These are phyloP conservation scores for Meloidogyne floridensis DNA, from an alignment of 1,140 invertebrate species.

Conservation along the genomic window DNA sequence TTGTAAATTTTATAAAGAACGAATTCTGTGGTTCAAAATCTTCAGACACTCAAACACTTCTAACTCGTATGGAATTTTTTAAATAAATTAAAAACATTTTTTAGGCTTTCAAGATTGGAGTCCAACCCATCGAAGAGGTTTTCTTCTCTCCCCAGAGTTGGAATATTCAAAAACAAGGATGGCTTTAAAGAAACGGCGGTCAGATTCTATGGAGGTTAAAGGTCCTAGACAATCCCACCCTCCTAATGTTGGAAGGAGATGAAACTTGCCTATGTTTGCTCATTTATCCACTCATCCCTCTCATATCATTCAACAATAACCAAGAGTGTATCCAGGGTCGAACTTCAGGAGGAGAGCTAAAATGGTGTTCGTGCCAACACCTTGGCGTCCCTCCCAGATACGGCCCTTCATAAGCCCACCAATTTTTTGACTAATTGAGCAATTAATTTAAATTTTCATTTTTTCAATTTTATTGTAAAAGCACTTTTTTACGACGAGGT, in stretches of 20 bases:
- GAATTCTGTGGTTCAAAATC: background rate
- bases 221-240: background rate
- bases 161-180: background rate
- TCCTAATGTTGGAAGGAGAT: background rate
- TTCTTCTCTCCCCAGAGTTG: conserved; percentile 22
- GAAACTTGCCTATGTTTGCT: background rate
- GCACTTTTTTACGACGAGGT: too few species aligned
- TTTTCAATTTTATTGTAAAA: too few species aligned
- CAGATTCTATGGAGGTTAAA: background rate
- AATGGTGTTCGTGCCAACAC: too few species aligned
- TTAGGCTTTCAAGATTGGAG: background rate
- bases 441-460: too few species aligned
- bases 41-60: background rate
- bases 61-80: background rate
- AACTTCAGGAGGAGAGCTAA: too few species aligned
- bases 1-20: background rate
- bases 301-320: too few species aligned
- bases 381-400: too few species aligned
- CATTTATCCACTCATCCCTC: background rate
- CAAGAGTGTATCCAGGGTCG: too few species aligned
- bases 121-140: background rate
- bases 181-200: background rate
- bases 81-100: background rate
- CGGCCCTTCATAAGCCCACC: too few species aligned
- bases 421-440: too few species aligned